These are phyloP conservation scores for Apteryx owenii DNA, from an alignment of 2,113 vertebrate species.

Conservation along the genomic window DNA sequence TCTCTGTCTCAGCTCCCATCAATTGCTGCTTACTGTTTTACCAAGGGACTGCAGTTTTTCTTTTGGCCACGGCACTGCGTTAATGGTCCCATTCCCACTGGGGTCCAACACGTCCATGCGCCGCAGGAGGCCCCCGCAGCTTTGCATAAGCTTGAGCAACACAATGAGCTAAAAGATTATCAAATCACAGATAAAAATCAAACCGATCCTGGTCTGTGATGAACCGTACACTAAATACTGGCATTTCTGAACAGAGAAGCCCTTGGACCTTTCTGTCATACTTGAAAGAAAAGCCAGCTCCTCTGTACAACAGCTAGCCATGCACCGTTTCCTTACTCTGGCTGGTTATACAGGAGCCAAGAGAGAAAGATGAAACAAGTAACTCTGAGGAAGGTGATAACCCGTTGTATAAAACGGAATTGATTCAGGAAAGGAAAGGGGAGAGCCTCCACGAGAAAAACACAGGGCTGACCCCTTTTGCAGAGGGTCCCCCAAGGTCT, in stretches of 20 bases:
- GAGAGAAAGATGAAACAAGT: not conserved
- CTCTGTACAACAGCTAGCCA: not conserved
- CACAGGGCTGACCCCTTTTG: not conserved
- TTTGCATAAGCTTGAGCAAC: not conserved
- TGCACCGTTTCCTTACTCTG: no score
- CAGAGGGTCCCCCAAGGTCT: not conserved
- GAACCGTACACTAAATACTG: accelerated
- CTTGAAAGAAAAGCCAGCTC: not conserved
- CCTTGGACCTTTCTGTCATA: not conserved
- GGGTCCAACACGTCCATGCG: accelerated
- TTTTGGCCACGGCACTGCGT: not conserved
- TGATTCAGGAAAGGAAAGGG: not conserved
- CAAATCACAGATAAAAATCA: not conserved
- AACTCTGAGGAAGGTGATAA: not conserved
- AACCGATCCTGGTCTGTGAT: not conserved
- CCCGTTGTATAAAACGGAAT: not conserved
- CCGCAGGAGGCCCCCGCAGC: not conserved
- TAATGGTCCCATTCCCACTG: not conserved
- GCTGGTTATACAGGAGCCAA: not conserved
- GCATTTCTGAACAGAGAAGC: not conserved
- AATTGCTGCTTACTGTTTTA: not conserved
- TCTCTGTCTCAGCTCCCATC: not conserved
- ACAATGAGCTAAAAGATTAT: not conserved
- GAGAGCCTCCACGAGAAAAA: not conserved
- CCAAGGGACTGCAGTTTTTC: not conserved